Percentiles rank a stretch among this genome's conserved stretches.
Conservation (phyloP, 2,888 invertebrate species). For the Melinaea marsaeus region DNA sequence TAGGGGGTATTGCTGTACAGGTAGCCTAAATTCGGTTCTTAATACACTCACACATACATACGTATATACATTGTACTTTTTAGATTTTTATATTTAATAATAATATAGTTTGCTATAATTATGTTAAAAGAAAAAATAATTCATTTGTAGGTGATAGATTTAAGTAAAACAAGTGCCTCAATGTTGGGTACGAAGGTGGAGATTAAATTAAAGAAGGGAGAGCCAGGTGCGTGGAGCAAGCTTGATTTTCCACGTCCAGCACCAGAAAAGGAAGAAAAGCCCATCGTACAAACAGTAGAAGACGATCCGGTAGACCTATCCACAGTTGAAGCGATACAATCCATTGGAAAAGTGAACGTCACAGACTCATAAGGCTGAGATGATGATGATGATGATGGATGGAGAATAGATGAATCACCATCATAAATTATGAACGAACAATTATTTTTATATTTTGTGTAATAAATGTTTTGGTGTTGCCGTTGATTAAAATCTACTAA, state of each 20-base stretch:
- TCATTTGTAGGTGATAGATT: conserved; percentile 83
- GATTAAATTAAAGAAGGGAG: conserved; percentile 92
- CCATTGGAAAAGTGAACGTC: conserved; percentile 67
- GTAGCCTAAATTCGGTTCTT: too few relatives aligned
- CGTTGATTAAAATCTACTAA: background rate
- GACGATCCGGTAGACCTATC: conserved; percentile 86
- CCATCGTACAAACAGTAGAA: conserved; percentile 35
- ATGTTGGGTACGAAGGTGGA: conserved; percentile 95
- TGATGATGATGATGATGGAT: background rate
- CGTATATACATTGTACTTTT: too few relatives aligned
- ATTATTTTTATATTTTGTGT: conserved; percentile 4
- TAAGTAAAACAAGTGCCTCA: conserved; percentile 82
- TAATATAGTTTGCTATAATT: background rate
- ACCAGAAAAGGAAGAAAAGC: conserved; percentile 42
- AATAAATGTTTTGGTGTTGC: background rate
- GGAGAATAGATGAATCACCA: background rate
- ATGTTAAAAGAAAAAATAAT: background rate
- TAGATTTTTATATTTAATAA: background rate
- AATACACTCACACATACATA: too few relatives aligned
- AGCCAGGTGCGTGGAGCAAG: conserved; percentile 88
- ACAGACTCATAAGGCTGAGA: conserved; percentile 39
- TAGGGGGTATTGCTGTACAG: too few relatives aligned
- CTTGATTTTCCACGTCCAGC: conserved; percentile 80
- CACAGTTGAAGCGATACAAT: conserved; percentile 78
- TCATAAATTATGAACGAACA: background rate